Evolutionary conservation across 2,797 vertebrate genomes (phyloP).

Genomic region (Cephalopachus bancanus): DNA sequence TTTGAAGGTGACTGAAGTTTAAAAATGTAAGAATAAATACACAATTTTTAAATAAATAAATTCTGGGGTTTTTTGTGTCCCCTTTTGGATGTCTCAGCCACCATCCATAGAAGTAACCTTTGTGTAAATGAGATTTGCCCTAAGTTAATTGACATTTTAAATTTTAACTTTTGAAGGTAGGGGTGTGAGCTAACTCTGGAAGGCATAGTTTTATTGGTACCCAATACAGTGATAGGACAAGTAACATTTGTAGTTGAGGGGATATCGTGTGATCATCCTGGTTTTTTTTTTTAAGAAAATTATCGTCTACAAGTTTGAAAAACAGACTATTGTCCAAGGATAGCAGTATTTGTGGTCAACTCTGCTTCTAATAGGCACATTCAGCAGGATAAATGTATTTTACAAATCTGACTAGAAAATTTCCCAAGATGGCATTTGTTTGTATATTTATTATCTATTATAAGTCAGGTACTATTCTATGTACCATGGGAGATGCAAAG

Average conservation of each 20-base stretch:
- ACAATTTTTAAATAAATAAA: too few species aligned
- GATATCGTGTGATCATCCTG: neutral
- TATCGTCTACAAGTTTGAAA: neutral
- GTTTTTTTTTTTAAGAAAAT: neutral
- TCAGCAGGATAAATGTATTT: neutral
- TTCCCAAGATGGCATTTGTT: slow-evolving; percentile 21
- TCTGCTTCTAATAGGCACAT: neutral
- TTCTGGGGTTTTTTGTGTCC: too few species aligned
- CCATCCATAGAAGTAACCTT: neutral
- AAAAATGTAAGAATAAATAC: too few species aligned
- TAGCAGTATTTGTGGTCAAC: neutral
- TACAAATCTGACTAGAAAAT: neutral
- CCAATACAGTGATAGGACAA: neutral
- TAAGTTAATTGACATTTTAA: slow-evolving; percentile 13
- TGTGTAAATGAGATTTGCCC: neutral
- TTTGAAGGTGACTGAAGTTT: too few species aligned
- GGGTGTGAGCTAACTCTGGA: neutral
- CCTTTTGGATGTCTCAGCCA: neutral
- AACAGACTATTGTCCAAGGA: neutral
- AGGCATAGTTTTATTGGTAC: neutral
- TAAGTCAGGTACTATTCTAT: neutral
- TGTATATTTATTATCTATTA: neutral
- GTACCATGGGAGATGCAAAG: neutral
- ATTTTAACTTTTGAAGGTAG: slow-evolving; percentile 18
- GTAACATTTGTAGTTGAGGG: neutral